phyloP scores from a whole-genome alignment of 2,113 vertebrate species.

The Macaca nemestrina region DNA sequence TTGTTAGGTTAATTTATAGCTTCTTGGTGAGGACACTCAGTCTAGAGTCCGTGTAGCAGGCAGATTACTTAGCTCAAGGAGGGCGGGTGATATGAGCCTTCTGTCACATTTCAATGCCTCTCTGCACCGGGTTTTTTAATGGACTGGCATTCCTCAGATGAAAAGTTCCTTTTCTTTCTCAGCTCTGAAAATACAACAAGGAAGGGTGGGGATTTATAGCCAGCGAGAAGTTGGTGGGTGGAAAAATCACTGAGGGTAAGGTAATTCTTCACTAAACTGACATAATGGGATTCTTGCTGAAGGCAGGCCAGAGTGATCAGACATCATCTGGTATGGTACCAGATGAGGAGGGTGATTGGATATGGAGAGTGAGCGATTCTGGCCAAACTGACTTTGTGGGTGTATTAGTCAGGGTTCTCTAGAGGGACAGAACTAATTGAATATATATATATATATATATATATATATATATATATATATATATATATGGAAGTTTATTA shows the following conservation, averaged over 20 bases:
- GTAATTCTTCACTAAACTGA: not conserved
- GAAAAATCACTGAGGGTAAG: not conserved
- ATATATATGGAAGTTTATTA: no score
- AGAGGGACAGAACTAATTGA: no score
- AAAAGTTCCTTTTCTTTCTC: not conserved
- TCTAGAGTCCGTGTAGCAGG: not conserved
- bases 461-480: no score
- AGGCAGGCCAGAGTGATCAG: not conserved
- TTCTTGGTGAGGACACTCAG: not conserved
- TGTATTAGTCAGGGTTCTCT: not conserved
- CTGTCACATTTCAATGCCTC: not conserved
- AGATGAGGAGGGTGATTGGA: no score
- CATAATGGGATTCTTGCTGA: not conserved
- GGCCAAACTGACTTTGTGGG: not conserved
- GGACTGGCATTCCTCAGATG: not conserved
- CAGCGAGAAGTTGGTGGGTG: not conserved
- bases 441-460: no score
- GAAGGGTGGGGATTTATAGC: not conserved
- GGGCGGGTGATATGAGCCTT: not conserved
- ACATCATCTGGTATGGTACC: not conserved
- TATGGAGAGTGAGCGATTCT: not conserved
- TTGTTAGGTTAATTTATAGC: not conserved
- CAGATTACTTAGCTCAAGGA: not conserved
- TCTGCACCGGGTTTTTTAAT: not conserved
- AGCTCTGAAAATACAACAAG: not conserved